A percentile compares a stretch with the other conserved stretches of the same genome.
Conservation (phyloP, 2,113 vertebrate genomes). For the Brachyhypopomus gauderio region DNA sequence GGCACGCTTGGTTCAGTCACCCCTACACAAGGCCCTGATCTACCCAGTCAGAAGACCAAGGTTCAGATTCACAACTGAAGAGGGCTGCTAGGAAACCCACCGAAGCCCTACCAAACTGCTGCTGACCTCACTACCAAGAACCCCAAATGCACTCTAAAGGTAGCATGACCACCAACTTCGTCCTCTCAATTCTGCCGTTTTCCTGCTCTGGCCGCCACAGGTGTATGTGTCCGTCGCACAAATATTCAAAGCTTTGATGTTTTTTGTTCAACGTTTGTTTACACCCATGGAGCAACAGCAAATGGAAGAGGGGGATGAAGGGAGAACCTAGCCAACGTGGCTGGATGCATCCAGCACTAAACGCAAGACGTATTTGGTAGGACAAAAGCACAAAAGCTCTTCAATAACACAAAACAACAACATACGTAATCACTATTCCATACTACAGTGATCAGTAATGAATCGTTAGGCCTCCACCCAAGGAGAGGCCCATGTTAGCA, state of each 20-base stretch:
- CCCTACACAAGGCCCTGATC: background rate
- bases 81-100: background rate
- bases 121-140: background rate
- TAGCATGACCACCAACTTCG: background rate
- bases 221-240: background rate
- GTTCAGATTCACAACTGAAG: background rate
- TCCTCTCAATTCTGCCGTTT: background rate
- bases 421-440: background rate
- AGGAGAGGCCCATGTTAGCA: background rate
- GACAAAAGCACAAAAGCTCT: constrained; percentile 10
- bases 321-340: background rate
- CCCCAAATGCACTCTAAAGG: too few species aligned
- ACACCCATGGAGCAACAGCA: background rate
- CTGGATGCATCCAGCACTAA: background rate
- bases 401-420: background rate
- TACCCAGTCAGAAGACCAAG: background rate
- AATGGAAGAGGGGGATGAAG: background rate
- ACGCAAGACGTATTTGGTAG: background rate
- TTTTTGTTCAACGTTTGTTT: background rate
- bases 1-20: background rate
- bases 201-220: background rate
- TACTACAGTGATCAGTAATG: background rate
- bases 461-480: background rate
- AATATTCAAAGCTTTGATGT: background rate
- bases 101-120: background rate